A percentile compares a stretch with the other conserved stretches of the same genome.
phyloP scores from a whole-genome alignment of 2,113 vertebrate genomes.

The Stercorarius parasiticus region DNA sequence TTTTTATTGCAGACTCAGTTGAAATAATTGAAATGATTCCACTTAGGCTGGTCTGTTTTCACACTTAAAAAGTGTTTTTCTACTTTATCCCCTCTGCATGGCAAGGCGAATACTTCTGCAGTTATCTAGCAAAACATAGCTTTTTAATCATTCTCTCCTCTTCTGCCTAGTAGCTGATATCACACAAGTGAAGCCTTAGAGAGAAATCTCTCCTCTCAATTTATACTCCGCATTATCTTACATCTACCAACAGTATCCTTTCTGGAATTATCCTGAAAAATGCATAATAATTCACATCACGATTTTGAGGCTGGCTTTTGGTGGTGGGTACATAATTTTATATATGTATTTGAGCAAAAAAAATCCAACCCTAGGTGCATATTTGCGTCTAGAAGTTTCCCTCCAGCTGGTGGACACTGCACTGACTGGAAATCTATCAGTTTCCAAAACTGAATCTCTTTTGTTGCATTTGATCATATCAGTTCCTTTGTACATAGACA shows the following conservation, averaged over 20 bases:
- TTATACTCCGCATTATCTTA: background rate
- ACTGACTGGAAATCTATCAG: background rate
- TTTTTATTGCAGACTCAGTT: background rate
- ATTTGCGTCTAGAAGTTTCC: background rate
- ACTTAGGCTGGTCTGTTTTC: background rate
- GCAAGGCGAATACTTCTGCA: background rate
- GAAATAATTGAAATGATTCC: conserved; percentile 21
- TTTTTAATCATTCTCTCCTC: background rate
- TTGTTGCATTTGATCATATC: background rate
- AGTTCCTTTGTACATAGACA: background rate
- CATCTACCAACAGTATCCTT: background rate
- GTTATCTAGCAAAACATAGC: background rate
- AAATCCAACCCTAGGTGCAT: background rate
- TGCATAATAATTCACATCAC: background rate
- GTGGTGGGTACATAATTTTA: background rate
- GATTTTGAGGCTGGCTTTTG: background rate
- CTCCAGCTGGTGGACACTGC: background rate
- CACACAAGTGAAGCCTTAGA: background rate
- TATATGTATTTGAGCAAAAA: background rate
- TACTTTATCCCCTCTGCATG: background rate
- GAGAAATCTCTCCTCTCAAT: background rate
- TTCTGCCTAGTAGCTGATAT: background rate
- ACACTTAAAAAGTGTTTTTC: background rate
- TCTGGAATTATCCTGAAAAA: background rate
- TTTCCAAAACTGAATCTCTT: background rate